Base-by-base conservation (phyloP, 2,797 vertebrate genomes). In the Esox masquinongy region DNA sequence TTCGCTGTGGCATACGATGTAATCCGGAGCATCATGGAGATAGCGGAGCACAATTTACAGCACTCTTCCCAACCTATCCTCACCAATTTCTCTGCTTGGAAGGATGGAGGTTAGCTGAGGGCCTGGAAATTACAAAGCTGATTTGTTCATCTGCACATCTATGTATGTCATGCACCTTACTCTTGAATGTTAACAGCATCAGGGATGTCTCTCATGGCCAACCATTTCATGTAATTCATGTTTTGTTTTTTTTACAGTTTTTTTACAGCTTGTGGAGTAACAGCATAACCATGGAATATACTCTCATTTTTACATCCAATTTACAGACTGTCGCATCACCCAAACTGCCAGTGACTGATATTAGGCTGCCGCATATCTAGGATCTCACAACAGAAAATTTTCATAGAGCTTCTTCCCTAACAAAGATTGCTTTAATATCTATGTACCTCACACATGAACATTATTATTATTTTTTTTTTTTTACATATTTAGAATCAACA, bases 1-100 rank as follows among this genome's bases (percentile, higher is more conserved):
- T 94, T 94, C 68, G 92, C 92, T 0, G 92, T 93, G 56, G 92
- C 82, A 29, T 94, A 93, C 0, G 90, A 94, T 12, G 39, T 93
- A 66, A 81, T 89, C 77, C 86, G 89, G 84, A 91, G 88, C 0
- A 47, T 91, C 79, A 80, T 86, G 0, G 89, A 92, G 11, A 75
- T 90, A 66, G 82, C 83, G 12, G 80, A 87, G 69, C 31, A 64
- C 24, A 88, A 82, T 77, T 74, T 90, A 74, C 77, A 67, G 26
- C 64, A 17, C 73, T 4, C 78, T 75, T 59, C 80, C 76, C 87
- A 74, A 66, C 53, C 75, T 79, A 72, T 12, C 51, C 70, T 6
- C 22, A 73, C 83, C 53, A 91, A 89, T 14, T 36, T 77, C 12
- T 85, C 80, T 36, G 19, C 36, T 43, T 17, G 34, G 31, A 36